phyloP scores from a whole-genome alignment of 2,888 invertebrate species.

The Phengaris alcon region DNA sequence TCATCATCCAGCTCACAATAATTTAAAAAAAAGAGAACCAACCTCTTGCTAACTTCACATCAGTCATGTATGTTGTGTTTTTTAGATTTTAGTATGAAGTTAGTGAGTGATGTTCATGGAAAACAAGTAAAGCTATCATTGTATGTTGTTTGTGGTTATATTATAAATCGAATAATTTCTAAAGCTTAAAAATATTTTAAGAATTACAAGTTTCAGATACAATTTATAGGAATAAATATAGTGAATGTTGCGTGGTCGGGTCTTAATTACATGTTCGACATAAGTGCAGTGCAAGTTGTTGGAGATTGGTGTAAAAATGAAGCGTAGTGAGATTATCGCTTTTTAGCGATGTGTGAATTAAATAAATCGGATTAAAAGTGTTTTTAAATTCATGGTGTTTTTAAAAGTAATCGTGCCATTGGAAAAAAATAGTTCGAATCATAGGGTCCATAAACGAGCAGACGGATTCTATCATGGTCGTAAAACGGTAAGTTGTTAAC shows the following conservation, averaged over 20 bases:
- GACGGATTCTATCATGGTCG: slow-evolving; percentile 80
- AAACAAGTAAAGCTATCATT: slow-evolving; percentile 45
- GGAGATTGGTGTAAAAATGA: slow-evolving; percentile 65
- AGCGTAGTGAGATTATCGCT: slow-evolving; percentile 70
- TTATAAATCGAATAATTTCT: not conserved
- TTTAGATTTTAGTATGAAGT: slow-evolving; percentile 39
- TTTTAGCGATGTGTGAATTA: slow-evolving; percentile 74
- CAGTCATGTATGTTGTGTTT: slow-evolving; percentile 12
- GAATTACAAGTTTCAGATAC: not conserved
- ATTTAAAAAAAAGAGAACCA: too few species aligned
- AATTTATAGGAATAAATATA: not conserved
- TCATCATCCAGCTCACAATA: too few species aligned
- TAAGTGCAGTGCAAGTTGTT: slow-evolving; percentile 67
- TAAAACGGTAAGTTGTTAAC: slow-evolving; percentile 72
- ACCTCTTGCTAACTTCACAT: slow-evolving; percentile 22
- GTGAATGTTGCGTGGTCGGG: slow-evolving; percentile 2
- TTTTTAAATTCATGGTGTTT: slow-evolving; percentile 75
- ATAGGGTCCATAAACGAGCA: slow-evolving; percentile 79
- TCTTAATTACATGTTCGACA: slow-evolving; percentile 51
- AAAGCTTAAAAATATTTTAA: not conserved
- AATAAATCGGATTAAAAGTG: slow-evolving; percentile 71
- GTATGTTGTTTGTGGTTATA: slow-evolving; percentile 44
- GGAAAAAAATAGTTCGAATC: slow-evolving; percentile 72
- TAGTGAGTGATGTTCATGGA: slow-evolving; percentile 33
- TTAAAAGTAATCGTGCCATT: slow-evolving; percentile 66